Evolutionary conservation across 2,888 invertebrate genomes (phyloP), one percentile per base, ranked within the genome.

Genomic region (Cryptosula pallasiana): DNA sequence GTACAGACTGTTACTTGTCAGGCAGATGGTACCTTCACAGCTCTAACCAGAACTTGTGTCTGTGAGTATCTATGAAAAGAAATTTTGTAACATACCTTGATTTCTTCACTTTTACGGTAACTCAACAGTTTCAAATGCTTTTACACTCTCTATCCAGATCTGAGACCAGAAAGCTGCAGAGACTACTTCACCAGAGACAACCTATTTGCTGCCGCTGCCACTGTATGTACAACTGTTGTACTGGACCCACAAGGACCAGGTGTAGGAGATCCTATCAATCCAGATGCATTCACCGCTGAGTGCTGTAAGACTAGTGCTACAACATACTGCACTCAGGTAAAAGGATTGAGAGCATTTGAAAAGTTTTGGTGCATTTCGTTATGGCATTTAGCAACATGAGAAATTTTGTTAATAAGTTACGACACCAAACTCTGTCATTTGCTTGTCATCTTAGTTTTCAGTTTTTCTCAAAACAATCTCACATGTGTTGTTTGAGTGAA

Each of bases 221-320:
- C 32, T 16, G 32, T 2, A 27, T 63, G 63, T 34, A 27, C n/a
- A 13, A 13, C 29, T 13, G 34, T 63, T 13, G 27, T 32, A 16
- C 25, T 63, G 25, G 63, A 63, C 32, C 63, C 63, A 5, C 27
- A 63, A 32, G 63, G 63, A 5, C 63, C 63, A 5, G 27, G 27
- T 16, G 13, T 27, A 5, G 63, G 25, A 29, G 63, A 63, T 27
- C 32, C 63, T 13, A 63, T 1, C 63, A 63, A 63, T 63, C 63
- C 63, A 3, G 25, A 20, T 34, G 32, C 63, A 13, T 20, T 32
- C 27, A 63, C 63, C 9, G 32, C 32, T 29, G 29, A 63, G 32
- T 63, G 63, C 34, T 63, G 63, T 34, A 63, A 63, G 63, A 63
- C 63, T 5, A 29, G 29, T 32, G 63, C 63, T n/a, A 63, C 63